Evolutionary conservation across 1,140 invertebrate genomes (phyloP).

Genomic region (Cyrtorhinus lividipennis): DNA sequence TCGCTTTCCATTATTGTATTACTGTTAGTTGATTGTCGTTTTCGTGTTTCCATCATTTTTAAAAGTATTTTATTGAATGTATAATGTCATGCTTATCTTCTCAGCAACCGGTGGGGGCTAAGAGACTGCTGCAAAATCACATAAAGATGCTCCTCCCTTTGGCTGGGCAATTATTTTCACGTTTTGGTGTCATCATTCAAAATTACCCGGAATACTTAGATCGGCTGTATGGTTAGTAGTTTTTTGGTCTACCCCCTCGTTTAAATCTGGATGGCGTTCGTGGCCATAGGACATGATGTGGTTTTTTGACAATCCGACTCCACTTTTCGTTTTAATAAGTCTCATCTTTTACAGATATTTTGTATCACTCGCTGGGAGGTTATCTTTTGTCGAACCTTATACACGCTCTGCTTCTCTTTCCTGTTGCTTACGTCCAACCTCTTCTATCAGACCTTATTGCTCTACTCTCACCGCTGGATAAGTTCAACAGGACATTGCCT

Average conservation of each 20-base stretch:
- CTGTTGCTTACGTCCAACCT: conserved; percentile 30
- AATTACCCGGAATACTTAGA: conserved; percentile 29
- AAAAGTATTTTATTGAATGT: not conserved
- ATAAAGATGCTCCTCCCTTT: conserved; percentile 35
- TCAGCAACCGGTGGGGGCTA: not conserved
- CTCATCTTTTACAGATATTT: conserved; percentile 29
- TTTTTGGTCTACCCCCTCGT: not conserved
- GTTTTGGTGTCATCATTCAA: conserved; percentile 27
- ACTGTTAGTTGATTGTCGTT: too few relatives aligned
- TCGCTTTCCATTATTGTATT: too few relatives aligned
- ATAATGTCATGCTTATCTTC: not conserved
- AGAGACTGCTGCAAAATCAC: conserved; percentile 36
- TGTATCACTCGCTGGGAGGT: conserved; percentile 38
- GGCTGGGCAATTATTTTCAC: conserved; percentile 33
- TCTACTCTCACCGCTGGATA: conserved; percentile 38
- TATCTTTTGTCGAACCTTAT: conserved; percentile 42
- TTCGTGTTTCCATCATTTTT: too few relatives aligned
- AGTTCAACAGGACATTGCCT: conserved; percentile 38
- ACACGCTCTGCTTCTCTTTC: conserved; percentile 40
- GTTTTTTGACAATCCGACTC: too few relatives aligned
- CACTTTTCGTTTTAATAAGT: too few relatives aligned
- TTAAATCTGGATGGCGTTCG: too few relatives aligned
- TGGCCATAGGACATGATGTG: too few relatives aligned
- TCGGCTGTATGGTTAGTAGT: conserved; percentile 31
- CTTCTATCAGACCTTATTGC: conserved; percentile 36